Base-by-base conservation (phyloP, 64 coral and sea anemone species). In the Actinia tenebrosa region DNA sequence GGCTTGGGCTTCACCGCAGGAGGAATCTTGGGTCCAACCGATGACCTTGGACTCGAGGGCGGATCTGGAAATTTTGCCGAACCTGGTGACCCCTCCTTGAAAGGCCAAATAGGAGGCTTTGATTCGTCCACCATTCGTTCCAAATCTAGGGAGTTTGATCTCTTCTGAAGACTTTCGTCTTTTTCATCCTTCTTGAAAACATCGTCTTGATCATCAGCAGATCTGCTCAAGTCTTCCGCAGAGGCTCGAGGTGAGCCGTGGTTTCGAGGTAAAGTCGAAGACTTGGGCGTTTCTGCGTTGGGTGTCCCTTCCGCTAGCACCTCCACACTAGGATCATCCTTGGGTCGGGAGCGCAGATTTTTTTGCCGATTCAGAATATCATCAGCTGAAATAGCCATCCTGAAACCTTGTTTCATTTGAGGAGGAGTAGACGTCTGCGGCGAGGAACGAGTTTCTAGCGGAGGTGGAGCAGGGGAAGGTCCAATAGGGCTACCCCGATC, bases 1-100 rank as follows among this genome's bases (percentile, higher is more conserved):
- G 94, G 94, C 60, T 97, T 97, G 9, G 94, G 94, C 44, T 80
- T 87, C 42, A 93, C 91, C 10, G 94, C 91, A 44, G 94, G 94
- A 47, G 94, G 94, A 7, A 92, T 87, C 80, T 87, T 90, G 37
- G 80, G 87, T 20, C 44, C 85, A 0, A 86, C 17, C 17, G 85
- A 44, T 60, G 91, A 52, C 58, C 72, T 87, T 3, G 88, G 88
- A 60, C 86, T 93, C 43, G 25, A 83, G 10, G 91, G 88, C 14
- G 85, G 47, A 45, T 92, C 91, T 17, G 91, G 61, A 7, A 30
- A 18, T 26, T 86, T 96, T 1, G 26, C 13, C 9, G 80, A 82
- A 17, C 44, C 87, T 3, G 86, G 71, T 0, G 82, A 46, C 25
- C 84, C 89, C 17, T 75, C 90, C n/a, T 87, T 42, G 0, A 64